Evolutionary conservation across 1,140 invertebrate species (phyloP), one percentile per base, ranked within the genome.

Genomic region (Spodoptera litura): DNA sequence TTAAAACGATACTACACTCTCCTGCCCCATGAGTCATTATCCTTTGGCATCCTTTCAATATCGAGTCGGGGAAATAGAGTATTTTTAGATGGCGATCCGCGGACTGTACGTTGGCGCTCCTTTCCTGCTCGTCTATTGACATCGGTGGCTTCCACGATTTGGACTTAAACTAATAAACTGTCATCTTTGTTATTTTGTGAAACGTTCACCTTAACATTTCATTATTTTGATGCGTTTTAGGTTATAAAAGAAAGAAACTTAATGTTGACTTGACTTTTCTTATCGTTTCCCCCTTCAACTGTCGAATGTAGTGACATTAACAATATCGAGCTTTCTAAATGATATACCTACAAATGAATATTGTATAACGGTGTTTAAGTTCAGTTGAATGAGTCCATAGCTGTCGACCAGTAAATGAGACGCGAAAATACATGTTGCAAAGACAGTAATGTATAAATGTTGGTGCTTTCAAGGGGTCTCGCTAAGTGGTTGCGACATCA

Each of bases 21-120:
- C 62, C 35, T 31, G 52, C 56, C 53, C 56, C 59, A 84, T 94
- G 92, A 94, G 90, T 94, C 92, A 93, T 92, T 92, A 94, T 94
- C 88, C 89, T 92, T 89, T 91, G 87, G 86, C 89, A 90, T 88
- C 87, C 85, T 89, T 44, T 44, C 38, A 88, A 90, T 88, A 85
- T 90, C 84, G 80, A 91, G 87, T 92, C 90, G 91, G 91, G 88
- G 89, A 92, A 89, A 91, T 76, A 79, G 87, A 83, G 87, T 94
- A 93, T 93, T 94, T 93, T 92, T 94, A 93, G 92, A 89, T 86
- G 80, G 85, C 83, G 78, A 86, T 83, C 85, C 83, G 85, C 84
- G 86, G 81, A 70, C 66, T 31, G 66, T 49, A 49, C n/a, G 49
- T 85, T 85, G 84, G 83, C 83, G 84, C 77, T 78, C 31, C 80